These are phyloP conservation scores for Sepioteuthis lessoniana DNA, from an alignment of 2,888 invertebrate genomes.

Conservation along the genomic window DNA sequence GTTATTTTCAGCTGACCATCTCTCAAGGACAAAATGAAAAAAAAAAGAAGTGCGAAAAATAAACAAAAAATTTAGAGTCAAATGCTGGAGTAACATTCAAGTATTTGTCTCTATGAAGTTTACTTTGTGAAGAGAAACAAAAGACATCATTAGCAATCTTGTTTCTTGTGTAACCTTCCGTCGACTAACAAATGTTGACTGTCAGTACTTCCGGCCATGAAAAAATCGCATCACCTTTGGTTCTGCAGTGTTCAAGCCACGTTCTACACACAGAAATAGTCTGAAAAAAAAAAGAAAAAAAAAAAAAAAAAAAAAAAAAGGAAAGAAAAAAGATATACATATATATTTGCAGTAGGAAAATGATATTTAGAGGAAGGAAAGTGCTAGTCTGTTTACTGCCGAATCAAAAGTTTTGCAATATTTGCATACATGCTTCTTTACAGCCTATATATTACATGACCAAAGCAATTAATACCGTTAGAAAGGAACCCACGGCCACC, in stretches of 20 bases:
- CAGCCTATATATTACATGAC: too few relatives aligned
- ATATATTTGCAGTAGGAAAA: too few relatives aligned
- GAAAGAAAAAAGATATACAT: neutral
- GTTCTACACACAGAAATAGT: constrained; percentile 35
- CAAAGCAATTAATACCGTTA: too few relatives aligned
- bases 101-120: neutral
- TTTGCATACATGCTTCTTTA: too few relatives aligned
- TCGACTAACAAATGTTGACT: neutral
- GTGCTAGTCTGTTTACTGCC: too few relatives aligned
- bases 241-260: neutral
- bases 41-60: too few relatives aligned
- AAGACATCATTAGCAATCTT: neutral
- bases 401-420: too few relatives aligned
- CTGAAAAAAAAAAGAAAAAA: neutral
- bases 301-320: too few relatives aligned
- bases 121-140: neutral
- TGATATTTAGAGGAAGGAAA: too few relatives aligned
- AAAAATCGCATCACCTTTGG: constrained; percentile 39
- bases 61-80: neutral
- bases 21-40: neutral
- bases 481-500: too few relatives aligned
- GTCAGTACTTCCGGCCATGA: neutral
- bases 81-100: neutral
- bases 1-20: too few relatives aligned
- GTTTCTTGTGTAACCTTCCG: neutral